Conservation (phyloP, 2,888 invertebrate genomes). For the Perizoma flavofasciatum region DNA sequence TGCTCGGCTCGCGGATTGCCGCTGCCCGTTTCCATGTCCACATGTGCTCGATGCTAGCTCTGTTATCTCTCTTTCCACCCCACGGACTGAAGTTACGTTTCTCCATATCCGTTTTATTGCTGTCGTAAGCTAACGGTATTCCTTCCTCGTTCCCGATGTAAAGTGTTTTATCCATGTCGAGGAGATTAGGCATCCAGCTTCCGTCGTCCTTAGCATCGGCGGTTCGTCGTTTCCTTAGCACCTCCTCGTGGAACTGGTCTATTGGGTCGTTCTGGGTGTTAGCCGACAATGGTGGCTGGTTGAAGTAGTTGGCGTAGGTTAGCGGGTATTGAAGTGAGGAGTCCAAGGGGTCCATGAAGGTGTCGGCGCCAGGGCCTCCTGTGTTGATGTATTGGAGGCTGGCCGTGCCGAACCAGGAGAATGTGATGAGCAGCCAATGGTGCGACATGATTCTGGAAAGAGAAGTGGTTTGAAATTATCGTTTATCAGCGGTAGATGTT, state of each 20-base stretch:
- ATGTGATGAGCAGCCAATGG: conserved; percentile 67
- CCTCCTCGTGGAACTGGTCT: conserved; percentile 35
- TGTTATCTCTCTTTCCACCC: conserved; percentile 66
- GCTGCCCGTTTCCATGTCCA: conserved; percentile 73
- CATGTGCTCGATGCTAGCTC: conserved; percentile 52
- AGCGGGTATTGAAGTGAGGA: conserved; percentile 50
- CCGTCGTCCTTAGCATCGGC: conserved; percentile 44
- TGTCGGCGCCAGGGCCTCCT: conserved; percentile 50
- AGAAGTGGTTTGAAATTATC: not conserved
- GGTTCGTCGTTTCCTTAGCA: conserved; percentile 47
- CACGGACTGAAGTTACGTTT: conserved; percentile 76
- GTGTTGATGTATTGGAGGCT: conserved; percentile 71
- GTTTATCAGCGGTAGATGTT: too few species aligned
- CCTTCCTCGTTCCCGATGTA: conserved; percentile 51
- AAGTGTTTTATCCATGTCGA: conserved; percentile 57
- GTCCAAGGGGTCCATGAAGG: conserved; percentile 52
- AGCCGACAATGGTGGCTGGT: conserved; percentile 42
- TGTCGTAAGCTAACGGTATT: conserved; percentile 48
- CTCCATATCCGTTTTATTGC: conserved; percentile 48
- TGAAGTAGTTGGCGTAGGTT: conserved; percentile 58
- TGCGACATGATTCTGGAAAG: conserved; percentile 71
- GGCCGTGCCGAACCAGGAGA: conserved; percentile 67
- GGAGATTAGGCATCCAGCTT: conserved; percentile 56
- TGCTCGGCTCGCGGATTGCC: conserved; percentile 67
- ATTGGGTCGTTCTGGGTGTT: conserved; percentile 41